phyloP scores from a whole-genome alignment of 2,888 invertebrate genomes.

The Drosophila anomalata region DNA sequence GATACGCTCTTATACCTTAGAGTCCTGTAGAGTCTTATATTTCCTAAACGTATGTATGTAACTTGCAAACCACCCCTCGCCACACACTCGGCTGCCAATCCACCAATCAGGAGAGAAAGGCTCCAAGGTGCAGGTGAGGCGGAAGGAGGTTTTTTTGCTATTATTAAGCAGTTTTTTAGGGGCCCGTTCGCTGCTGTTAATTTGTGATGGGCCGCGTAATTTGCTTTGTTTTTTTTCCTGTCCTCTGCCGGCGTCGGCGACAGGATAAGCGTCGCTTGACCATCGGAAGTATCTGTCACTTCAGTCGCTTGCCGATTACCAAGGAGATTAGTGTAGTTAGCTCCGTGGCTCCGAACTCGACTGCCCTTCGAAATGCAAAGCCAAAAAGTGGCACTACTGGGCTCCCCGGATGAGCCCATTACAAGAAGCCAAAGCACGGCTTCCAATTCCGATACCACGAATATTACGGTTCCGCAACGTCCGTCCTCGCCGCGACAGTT shows the following conservation, averaged over 20 bases:
- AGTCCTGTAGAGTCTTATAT: not conserved
- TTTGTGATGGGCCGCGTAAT: constrained; percentile 57
- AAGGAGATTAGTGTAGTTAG: constrained; percentile 59
- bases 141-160: constrained; percentile 43
- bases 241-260: constrained; percentile 14
- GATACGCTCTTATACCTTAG: not conserved
- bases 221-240: constrained; percentile 30
- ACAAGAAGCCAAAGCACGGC: constrained; percentile 2
- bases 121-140: constrained; percentile 38
- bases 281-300: constrained; percentile 54
- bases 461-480: constrained; percentile 69
- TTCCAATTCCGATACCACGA: constrained; percentile 10
- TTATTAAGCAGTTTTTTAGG: constrained; percentile 51
- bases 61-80: not conserved
- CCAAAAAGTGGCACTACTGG: constrained; percentile 20
- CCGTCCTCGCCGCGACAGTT: constrained; percentile 92
- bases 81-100: not conserved
- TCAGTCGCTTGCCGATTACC: constrained; percentile 66
- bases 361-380: constrained; percentile 23
- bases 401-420: constrained; percentile 6
- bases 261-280: constrained; percentile 53
- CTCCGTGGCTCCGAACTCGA: constrained; percentile 1
- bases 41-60: not conserved
- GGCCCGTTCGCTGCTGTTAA: constrained; percentile 41
- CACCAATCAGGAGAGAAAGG: constrained; percentile 47